Percentiles rank a stretch among this genome's conserved stretches.
These are phyloP conservation scores for Bombus picipes DNA, from an alignment of 1,140 invertebrate species.

Conservation along the genomic window DNA sequence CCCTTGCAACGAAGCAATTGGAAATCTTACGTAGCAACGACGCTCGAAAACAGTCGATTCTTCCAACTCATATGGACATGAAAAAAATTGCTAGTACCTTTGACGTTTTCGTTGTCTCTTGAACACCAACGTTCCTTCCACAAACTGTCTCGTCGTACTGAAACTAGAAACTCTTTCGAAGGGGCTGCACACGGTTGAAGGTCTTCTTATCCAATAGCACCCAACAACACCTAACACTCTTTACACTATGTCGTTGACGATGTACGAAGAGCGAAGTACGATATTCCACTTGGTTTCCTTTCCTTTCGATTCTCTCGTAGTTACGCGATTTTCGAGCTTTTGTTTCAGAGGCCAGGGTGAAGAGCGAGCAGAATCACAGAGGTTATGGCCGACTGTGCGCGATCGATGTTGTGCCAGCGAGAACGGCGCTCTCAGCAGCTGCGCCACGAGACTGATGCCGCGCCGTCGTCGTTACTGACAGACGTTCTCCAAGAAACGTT, in stretches of 20 bases:
- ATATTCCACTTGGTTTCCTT: no score
- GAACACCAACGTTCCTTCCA: no score
- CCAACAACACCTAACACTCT: not conserved
- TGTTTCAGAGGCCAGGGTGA: not conserved
- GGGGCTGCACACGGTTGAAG: conserved; percentile 20
- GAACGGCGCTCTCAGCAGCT: conserved; percentile 60
- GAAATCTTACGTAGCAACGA: not conserved
- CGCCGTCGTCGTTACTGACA: conserved; percentile 41
- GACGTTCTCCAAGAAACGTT: conserved; percentile 39
- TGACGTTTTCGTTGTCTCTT: no score
- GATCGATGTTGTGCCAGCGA: conserved; percentile 63
- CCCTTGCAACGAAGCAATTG: not conserved
- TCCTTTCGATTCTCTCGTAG: not conserved
- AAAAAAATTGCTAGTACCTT: not conserved
- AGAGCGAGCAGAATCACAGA: conserved; percentile 36
- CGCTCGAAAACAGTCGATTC: not conserved
- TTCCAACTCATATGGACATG: not conserved
- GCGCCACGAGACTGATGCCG: conserved; percentile 50
- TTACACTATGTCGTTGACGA: not conserved
- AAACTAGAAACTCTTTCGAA: conserved; percentile 4
- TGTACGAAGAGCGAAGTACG: not conserved
- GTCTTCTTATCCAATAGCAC: not conserved
- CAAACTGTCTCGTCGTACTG: not conserved
- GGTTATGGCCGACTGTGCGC: conserved; percentile 63
- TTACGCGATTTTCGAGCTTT: not conserved